Conservation (phyloP, 2,113 vertebrate genomes). For the Pygoscelis antarcticus region DNA sequence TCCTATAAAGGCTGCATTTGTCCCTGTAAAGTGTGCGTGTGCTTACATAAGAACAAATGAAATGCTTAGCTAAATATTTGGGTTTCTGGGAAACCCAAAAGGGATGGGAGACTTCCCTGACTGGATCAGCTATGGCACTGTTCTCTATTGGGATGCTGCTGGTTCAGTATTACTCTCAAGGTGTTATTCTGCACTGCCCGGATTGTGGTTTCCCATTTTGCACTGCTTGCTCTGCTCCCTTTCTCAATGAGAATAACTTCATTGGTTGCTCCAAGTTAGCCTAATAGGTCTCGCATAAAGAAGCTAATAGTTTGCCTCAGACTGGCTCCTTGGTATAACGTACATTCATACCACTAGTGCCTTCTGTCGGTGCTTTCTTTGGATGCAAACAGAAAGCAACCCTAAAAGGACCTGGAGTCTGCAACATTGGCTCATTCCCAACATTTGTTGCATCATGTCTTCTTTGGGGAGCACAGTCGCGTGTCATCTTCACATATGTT, state of each 20-base stretch:
- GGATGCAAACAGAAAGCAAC: background rate
- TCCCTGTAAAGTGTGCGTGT: background rate
- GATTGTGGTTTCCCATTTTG: background rate
- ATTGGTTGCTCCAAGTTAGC: background rate
- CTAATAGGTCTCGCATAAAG: background rate
- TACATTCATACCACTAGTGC: background rate
- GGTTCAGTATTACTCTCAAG: background rate
- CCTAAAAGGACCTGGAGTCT: slow-evolving; percentile 24
- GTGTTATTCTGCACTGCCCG: background rate
- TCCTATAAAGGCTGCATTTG: background rate
- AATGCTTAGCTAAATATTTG: background rate
- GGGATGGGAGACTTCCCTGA: background rate
- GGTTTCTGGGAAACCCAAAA: background rate
- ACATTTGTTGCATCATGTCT: background rate
- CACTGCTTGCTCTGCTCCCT: background rate
- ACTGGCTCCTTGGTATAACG: background rate
- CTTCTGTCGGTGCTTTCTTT: background rate
- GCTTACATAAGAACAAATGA: background rate
- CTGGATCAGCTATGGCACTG: background rate
- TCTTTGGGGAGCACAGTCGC: background rate
- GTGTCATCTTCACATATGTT: background rate
- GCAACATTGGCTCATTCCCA: background rate
- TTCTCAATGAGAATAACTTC: background rate
- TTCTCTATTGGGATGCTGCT: background rate
- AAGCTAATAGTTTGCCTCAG: background rate